Conservation (phyloP, 2,888 invertebrate species). For the Margaritifera margaritifera region DNA sequence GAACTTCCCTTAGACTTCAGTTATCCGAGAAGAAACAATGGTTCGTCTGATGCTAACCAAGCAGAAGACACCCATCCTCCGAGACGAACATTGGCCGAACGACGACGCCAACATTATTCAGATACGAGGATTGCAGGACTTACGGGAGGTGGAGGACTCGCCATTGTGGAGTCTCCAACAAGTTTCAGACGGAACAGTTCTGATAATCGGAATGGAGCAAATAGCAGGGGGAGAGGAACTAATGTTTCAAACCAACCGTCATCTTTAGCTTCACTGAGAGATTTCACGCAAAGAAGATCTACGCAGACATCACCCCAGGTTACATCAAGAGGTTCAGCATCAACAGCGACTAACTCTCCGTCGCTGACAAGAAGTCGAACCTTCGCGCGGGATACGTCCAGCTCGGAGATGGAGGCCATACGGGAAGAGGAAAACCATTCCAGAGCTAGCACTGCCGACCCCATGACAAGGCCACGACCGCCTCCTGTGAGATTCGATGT, state of each 20-base stretch:
- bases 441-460: conserved; percentile 35
- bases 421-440: conserved; percentile 31
- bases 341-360: neutral
- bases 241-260: no score
- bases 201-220: no score
- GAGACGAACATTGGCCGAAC: conserved; percentile 40
- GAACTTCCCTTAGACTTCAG: conserved; percentile 35
- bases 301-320: neutral
- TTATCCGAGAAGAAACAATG: conserved; percentile 25
- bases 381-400: conserved; percentile 25
- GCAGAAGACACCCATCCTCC: conserved; percentile 3
- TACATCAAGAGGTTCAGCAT: neutral
- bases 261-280: no score
- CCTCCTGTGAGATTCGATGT: conserved; percentile 42
- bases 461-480: conserved; percentile 26
- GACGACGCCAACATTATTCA: conserved; percentile 50
- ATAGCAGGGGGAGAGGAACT: no score
- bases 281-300: no score
- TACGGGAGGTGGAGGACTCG: conserved; percentile 14
- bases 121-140: conserved; percentile 49
- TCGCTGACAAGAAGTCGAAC: conserved; percentile 31
- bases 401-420: conserved; percentile 27
- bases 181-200: conserved; percentile 2
- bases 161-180: neutral
- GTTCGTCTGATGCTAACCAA: conserved; percentile 26